A percentile compares a stretch with the other conserved stretches of the same genome.
phyloP scores from a whole-genome alignment of 1,140 invertebrate species.

The Meloidogyne chitwoodi region DNA sequence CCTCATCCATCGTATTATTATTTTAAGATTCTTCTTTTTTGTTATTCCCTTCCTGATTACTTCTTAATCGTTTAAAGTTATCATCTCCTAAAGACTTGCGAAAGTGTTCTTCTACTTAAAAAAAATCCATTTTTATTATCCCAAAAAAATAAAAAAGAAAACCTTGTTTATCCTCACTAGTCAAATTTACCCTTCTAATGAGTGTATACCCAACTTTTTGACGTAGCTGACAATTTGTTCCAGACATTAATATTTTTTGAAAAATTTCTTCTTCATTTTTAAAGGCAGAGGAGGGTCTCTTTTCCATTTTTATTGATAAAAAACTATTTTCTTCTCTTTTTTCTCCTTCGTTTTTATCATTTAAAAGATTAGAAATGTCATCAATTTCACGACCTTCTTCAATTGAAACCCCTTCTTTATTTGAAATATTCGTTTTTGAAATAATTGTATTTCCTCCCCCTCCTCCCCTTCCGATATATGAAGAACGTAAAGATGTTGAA shows the following conservation, averaged over 20 bases:
- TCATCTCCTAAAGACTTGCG: constrained; percentile 15
- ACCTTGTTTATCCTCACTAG: constrained; percentile 22
- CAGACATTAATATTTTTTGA: not conserved
- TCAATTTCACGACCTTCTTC: not conserved
- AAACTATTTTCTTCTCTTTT: not conserved
- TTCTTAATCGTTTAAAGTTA: constrained; percentile 12
- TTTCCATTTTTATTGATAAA: not conserved
- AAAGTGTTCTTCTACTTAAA: constrained; percentile 20
- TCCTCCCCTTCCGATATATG: not conserved
- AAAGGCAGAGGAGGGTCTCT: not conserved
- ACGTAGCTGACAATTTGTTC: not conserved
- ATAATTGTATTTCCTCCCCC: not conserved
- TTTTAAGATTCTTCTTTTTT: not conserved
- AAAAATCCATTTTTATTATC: not conserved
- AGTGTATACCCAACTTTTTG: not conserved
- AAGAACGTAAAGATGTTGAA: not conserved
- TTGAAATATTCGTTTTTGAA: not conserved
- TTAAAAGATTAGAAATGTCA: not conserved
- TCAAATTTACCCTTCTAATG: not conserved
- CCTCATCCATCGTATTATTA: not conserved
- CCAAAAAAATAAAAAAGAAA: not conserved
- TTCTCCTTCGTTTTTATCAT: not conserved
- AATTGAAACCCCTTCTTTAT: not conserved
- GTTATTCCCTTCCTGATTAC: not conserved
- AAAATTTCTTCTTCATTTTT: not conserved